Evolutionary conservation across 2,113 vertebrate species (phyloP).

Genomic region (Cyrtonyx montezumae): DNA sequence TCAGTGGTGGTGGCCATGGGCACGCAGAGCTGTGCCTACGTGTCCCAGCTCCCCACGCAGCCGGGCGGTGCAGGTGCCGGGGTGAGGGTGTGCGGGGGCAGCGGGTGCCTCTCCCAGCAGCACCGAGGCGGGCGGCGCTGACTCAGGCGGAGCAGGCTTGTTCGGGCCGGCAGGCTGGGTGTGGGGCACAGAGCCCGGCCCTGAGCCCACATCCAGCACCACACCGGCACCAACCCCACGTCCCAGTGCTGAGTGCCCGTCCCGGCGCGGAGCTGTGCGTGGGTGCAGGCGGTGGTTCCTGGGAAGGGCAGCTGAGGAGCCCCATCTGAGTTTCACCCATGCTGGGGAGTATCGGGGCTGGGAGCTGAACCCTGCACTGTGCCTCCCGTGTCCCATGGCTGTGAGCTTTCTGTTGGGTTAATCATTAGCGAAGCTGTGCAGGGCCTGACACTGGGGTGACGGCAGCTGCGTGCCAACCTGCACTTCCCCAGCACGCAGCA

Average conservation of each 20-base stretch:
- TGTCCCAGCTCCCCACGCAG: fast-evolving
- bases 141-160: slow-evolving; percentile 15
- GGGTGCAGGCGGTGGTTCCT: no score
- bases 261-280: no score
- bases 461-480: fast-evolving
- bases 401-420: background rate
- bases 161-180: background rate
- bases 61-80: fast-evolving
- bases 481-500: fast-evolving
- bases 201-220: background rate
- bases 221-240: background rate
- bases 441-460: background rate
- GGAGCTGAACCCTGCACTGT: background rate
- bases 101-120: background rate
- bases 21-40: fast-evolving
- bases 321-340: fast-evolving
- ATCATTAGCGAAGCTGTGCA: background rate
- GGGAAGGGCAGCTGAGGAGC: no score
- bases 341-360: fast-evolving
- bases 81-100: background rate
- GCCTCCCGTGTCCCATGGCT: background rate
- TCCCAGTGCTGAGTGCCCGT: no score
- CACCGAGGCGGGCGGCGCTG: background rate
- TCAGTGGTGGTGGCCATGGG: background rate
- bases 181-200: background rate